Base-by-base conservation (phyloP, 2,113 vertebrate genomes). In the Ivindomyrus marchei region DNA sequence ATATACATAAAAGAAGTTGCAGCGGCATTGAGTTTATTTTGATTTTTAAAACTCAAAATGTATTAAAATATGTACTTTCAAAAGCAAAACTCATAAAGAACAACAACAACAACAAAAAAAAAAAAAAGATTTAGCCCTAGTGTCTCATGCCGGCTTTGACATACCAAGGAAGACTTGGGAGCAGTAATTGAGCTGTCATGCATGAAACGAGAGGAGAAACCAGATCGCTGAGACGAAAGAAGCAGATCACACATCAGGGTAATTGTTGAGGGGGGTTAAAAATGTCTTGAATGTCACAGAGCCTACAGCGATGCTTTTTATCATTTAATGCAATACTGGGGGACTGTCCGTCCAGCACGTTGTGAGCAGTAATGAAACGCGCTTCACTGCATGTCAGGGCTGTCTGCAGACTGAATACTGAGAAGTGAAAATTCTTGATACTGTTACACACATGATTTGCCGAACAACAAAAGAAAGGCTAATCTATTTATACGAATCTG, bases 1-100 rank as follows among this genome's bases (percentile, higher is more conserved):
- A 70, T 70, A n/a, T 31, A 3, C 62, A 31, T 4, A 0, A 31
- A 31, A 70, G 62, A n/a, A 66, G 58, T 4, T 3, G 8, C 9
- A 27, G 24, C 58, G 8, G 1, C n/a, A n/a, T 3, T 27, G 2
- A 11, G 9, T 66, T 66, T 27, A 66, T 83, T 45, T 83, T 17
- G 77, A 42, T 84, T 45, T 45, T 84, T 84, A 21, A 84, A 19
- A 46, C 21, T 45, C 24, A 47, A 47, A 47, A 24, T 85, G 80
- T 42, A 10, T 85, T 39, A 62, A 85, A 89, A 85, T 56, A 21
- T 39, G 50, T 42, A 24, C 80, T 89, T 84, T 89, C 74, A 84
- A 83, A 84, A n/a, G 4, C 53, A 45, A 49, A 19, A 58, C 39
- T 74, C 39, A 17, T 7, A 46, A 70, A 70, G 45, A 19, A 74